phyloP scores from a whole-genome alignment of 2,797 vertebrate genomes.

The Anguilla marmorata region DNA sequence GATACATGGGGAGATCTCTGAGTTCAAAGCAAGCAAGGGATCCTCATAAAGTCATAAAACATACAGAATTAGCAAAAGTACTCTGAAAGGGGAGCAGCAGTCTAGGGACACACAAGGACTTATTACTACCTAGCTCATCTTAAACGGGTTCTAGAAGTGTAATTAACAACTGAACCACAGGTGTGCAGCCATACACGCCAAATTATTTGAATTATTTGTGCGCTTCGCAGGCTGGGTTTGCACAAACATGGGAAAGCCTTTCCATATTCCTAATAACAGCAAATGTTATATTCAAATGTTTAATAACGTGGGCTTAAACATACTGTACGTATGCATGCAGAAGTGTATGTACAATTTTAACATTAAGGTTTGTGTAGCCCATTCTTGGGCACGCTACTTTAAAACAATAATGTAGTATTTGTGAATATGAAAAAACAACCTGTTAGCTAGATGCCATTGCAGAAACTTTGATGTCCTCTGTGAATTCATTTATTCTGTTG shows the following conservation, averaged over 20 bases:
- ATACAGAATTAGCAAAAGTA: not conserved
- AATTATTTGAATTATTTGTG: constrained; percentile 23
- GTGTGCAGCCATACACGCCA: too few species aligned
- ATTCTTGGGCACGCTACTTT: not conserved
- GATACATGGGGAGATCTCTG: not conserved
- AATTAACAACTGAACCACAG: not conserved
- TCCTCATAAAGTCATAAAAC: not conserved
- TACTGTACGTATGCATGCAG: not conserved
- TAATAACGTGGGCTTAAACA: not conserved
- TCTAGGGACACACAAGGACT: not conserved
- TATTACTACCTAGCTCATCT: not conserved
- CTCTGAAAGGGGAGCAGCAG: not conserved
- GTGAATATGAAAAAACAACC: not conserved
- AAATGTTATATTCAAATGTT: not conserved
- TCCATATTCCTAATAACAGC: not conserved
- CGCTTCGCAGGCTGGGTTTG: constrained; percentile 33
- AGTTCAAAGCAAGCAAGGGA: not conserved
- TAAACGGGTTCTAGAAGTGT: not conserved
- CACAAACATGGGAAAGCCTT: not conserved
- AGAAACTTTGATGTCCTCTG: not conserved
- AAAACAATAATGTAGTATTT: not conserved
- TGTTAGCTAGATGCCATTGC: not conserved
- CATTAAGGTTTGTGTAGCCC: not conserved
- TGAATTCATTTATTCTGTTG: not conserved
- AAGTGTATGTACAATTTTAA: not conserved